A percentile compares a stretch with the other conserved stretches of the same genome.
phyloP scores from a whole-genome alignment of 2,113 vertebrate species.

The Acanthisitta chloris region DNA sequence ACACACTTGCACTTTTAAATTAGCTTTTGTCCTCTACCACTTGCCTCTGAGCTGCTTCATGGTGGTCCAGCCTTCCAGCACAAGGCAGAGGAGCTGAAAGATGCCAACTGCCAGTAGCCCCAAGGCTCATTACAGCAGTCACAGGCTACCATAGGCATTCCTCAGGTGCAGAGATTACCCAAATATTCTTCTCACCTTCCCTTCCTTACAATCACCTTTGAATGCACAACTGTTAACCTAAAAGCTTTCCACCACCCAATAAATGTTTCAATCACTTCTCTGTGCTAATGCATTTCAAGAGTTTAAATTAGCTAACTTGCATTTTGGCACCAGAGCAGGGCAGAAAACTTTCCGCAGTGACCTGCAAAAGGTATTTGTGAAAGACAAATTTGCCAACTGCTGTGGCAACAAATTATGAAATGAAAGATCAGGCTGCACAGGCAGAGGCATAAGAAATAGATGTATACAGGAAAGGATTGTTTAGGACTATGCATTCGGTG shows the following conservation, averaged over 20 bases:
- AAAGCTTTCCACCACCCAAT: background rate
- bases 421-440: background rate
- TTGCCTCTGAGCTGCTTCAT: background rate
- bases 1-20: background rate
- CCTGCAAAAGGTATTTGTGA: background rate
- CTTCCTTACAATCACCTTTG: background rate
- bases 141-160: background rate
- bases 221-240: background rate
- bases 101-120: background rate
- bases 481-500: background rate
- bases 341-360: background rate
- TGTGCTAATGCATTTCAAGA: background rate
- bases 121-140: background rate
- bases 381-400: background rate
- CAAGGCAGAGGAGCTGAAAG: background rate
- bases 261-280: background rate
- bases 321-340: background rate
- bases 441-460: background rate
- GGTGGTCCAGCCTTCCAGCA: background rate
- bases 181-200: background rate
- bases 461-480: background rate
- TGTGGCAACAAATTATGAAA: background rate
- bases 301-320: background rate
- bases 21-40: background rate
- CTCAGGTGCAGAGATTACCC: background rate